Evolutionary conservation across 92 coral and sea anemone genomes (phyloP).

Genomic region (Zoanthus solanderi): DNA sequence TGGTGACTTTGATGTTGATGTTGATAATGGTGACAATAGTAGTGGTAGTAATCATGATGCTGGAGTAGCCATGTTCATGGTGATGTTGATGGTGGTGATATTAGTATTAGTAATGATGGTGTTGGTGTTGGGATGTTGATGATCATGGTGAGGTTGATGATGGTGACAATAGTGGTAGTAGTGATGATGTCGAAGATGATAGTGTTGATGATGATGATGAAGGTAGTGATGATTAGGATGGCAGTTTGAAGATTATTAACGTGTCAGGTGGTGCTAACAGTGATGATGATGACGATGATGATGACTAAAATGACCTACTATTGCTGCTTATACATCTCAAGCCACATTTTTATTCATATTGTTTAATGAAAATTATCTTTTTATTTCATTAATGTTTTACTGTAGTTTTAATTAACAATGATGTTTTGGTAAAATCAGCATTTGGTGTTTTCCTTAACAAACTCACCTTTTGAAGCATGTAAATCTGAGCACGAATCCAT

Average conservation of each 20-base stretch:
- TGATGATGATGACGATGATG: not conserved
- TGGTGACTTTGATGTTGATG: too few relatives aligned
- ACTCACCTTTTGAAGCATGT: conserved; percentile 90
- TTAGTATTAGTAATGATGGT: too few relatives aligned
- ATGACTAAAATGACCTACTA: not conserved
- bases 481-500: conserved; percentile 91
- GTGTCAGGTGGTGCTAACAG: not conserved
- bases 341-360: too few relatives aligned
- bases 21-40: too few relatives aligned
- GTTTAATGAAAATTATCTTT: not conserved
- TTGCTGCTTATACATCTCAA: too few relatives aligned
- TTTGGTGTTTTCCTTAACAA: conserved; percentile 56
- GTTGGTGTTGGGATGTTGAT: not conserved
- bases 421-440: not conserved
- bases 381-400: not conserved
- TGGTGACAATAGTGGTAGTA: too few relatives aligned
- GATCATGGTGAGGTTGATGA: not conserved
- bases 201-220: too few relatives aligned
- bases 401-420: not conserved
- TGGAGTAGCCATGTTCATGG: too few relatives aligned
- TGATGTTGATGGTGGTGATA: too few relatives aligned
- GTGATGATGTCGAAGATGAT: too few relatives aligned
- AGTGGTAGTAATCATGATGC: too few relatives aligned
- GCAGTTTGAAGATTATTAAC: too few relatives aligned
- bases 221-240: not conserved